Base-by-base conservation (phyloP, 2,113 vertebrate species). In the Pluvialis apricaria region DNA sequence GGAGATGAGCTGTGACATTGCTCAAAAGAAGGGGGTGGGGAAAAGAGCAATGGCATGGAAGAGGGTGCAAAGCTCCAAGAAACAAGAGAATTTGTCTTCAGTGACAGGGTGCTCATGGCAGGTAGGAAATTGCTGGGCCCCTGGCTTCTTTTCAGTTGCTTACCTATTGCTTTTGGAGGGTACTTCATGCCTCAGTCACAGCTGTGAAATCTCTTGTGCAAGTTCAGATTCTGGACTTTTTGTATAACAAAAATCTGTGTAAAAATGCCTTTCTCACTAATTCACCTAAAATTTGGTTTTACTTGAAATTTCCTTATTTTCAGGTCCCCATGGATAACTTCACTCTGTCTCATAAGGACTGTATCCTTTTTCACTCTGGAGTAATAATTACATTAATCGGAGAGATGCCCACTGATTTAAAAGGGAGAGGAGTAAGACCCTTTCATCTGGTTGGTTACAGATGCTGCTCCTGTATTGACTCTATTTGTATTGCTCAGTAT, bases 401-500 rank as follows among this genome's bases (percentile, higher is more conserved):
- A 90, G 58, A 82, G 18, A n/a, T 66, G 44, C 3, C 55, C 3
- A 8, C 47, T 82, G 54, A 49, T 87, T 76, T 57, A 76, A 78
- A 52, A 66, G n/a, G 52, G 38, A 82, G 15, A 82, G 28, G 13
- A 24, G 3, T 49, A 51, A 78, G 47, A 32, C 38, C 38, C 28
- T 57, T 65, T 85, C 16, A 40, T 80, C 49, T 49, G 15, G 28
- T 47, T 13, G 40, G 5, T 82, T 90, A 62, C 6, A 57, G 81
- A 29, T 45, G 55, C 49, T 94, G 70, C 62, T 85, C 6, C 68
- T 89, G 60, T 20, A 36, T 52, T 58, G 71, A 21, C 55, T 60
- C 22, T 88, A 66, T 89, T 78, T 97, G 54, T 44, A 34, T 94
- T 86, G 66, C 75, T 94, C 89, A 62, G 66, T 76, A 28, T 36